Percentiles rank a stretch among this genome's conserved stretches.
Conservation (phyloP, 2,797 vertebrate genomes). For the Sternotherus odoratus region DNA sequence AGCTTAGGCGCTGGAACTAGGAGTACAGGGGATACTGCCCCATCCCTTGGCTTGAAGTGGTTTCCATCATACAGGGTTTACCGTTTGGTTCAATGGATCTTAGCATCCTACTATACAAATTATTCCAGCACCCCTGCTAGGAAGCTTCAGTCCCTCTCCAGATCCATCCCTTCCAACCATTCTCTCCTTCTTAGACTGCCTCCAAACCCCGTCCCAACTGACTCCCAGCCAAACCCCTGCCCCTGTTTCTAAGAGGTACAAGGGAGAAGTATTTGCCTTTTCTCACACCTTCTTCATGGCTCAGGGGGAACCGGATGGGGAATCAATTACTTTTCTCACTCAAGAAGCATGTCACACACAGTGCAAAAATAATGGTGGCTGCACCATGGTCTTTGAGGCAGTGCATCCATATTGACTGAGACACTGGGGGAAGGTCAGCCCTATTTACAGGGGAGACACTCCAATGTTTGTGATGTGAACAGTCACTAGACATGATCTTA, state of each 20-base stretch:
- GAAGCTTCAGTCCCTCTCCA: neutral
- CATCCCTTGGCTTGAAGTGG: no score
- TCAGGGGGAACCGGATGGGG: neutral
- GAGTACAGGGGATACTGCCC: no score
- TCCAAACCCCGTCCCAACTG: neutral
- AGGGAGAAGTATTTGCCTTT: neutral
- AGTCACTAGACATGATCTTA: fast-evolving
- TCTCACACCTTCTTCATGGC: neutral
- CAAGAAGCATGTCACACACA: slow-evolving; percentile 4
- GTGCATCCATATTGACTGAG: neutral
- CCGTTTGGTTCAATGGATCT: no score
- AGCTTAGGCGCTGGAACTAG: neutral
- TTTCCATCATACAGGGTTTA: no score
- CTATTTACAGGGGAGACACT: neutral
- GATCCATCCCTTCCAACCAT: slow-evolving; percentile 4
- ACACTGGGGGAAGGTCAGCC: neutral
- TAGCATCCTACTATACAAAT: no score
- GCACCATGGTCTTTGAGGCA: neutral
- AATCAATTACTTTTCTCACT: neutral
- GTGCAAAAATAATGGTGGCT: neutral
- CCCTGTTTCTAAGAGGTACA: neutral
- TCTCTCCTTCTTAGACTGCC: slow-evolving; percentile 17
- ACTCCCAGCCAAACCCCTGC: slow-evolving; percentile 2
- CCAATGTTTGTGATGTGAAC: neutral
- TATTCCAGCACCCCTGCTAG: neutral